Percentiles rank a stretch among this genome's conserved stretches.
Evolutionary conservation across 2,797 vertebrate genomes (phyloP).

Genomic region (Cyprinodon diabolis): DNA sequence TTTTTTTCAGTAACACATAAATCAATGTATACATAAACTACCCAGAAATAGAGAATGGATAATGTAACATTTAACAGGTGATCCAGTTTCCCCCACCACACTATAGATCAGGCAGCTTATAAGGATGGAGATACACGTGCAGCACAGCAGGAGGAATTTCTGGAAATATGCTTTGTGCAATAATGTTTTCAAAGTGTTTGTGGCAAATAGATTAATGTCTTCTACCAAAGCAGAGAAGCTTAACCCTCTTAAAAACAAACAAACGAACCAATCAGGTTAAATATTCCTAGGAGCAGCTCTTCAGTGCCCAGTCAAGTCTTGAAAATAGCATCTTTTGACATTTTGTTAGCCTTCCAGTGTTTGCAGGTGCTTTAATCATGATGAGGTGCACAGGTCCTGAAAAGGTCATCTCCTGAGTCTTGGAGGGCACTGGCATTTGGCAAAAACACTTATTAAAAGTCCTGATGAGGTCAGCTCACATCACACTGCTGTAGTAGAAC

Average conservation of each 20-base stretch:
- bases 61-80: background rate
- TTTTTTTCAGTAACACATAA: too few relatives aligned
- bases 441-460: slow-evolving; percentile 11
- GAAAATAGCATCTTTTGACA: slow-evolving; percentile 12
- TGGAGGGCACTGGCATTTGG: slow-evolving; percentile 15
- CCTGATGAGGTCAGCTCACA: background rate
- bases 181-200: background rate
- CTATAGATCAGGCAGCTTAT: background rate
- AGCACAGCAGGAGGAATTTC: background rate
- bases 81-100: background rate
- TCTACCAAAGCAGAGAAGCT: background rate
- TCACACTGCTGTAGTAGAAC: background rate
- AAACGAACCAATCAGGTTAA: background rate
- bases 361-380: slow-evolving; percentile 20
- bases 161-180: background rate
- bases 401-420: slow-evolving; percentile 16
- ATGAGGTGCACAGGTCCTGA: background rate
- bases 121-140: background rate
- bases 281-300: background rate
- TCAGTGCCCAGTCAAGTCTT: background rate
- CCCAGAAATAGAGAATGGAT: background rate
- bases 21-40: too few relatives aligned
- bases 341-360: slow-evolving; percentile 6
- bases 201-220: background rate
- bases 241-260: background rate